Percentiles rank a stretch among this genome's conserved stretches.
Evolutionary conservation across 2,113 vertebrate species (phyloP).

Genomic region (Chaetura pelagica): DNA sequence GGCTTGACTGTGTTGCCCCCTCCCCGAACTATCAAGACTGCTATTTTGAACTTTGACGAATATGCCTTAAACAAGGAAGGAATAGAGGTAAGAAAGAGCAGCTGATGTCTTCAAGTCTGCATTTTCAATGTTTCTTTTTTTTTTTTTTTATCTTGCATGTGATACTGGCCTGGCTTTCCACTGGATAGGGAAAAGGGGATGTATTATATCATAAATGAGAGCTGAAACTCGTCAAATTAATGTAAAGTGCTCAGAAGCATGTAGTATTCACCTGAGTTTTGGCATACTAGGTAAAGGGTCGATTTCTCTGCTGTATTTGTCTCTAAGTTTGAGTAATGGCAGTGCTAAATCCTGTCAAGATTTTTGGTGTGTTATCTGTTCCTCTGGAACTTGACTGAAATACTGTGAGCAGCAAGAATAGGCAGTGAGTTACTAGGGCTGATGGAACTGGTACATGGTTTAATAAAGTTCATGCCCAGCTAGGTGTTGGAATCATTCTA

Average conservation of each 20-base stretch:
- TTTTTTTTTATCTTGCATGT: background rate
- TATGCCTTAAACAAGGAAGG: constrained; percentile 99
- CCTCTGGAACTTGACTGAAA: background rate
- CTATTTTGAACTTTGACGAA: constrained; percentile 98
- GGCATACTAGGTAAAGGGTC: background rate
- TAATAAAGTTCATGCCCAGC: constrained; percentile 33
- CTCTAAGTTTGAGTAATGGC: background rate
- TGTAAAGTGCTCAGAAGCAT: background rate
- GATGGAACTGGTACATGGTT: constrained; percentile 2
- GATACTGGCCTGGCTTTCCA: background rate
- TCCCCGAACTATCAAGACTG: constrained; percentile 96
- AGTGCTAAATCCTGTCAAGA: background rate
- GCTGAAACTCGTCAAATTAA: background rate
- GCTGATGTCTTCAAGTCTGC: background rate
- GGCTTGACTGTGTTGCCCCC: constrained; percentile 96
- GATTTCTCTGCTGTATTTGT: background rate
- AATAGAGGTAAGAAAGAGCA: constrained; percentile 87
- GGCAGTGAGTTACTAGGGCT: background rate
- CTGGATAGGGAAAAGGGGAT: background rate
- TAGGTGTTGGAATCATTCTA: constrained; percentile 25
- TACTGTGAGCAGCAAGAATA: background rate
- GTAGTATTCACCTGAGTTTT: background rate
- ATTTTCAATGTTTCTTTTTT: background rate
- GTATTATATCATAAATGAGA: background rate
- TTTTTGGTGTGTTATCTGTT: background rate